Conservation (phyloP, 2,888 invertebrate species). For the Melikaiella ostensackeni region DNA sequence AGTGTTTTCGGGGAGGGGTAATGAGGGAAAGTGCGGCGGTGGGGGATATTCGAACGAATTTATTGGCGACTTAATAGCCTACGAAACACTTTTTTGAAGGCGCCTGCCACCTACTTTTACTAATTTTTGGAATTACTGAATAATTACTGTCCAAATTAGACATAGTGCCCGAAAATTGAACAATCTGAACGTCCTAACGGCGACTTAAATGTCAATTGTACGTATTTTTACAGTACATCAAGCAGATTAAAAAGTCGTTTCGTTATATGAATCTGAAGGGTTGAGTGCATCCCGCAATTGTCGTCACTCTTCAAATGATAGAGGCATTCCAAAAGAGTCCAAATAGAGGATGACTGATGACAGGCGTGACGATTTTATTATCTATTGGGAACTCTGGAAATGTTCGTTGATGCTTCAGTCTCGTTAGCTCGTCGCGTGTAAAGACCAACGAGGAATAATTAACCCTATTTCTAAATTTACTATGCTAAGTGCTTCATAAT, state of each 20-base stretch:
- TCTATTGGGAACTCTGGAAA: background rate
- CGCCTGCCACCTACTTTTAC: too few relatives aligned
- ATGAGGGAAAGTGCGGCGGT: too few relatives aligned
- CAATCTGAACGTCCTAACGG: too few relatives aligned
- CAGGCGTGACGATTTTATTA: slow-evolving; percentile 22
- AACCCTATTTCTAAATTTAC: slow-evolving; percentile 4
- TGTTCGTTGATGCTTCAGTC: slow-evolving; percentile 12
- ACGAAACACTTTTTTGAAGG: too few relatives aligned
- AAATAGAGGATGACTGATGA: slow-evolving; percentile 26
- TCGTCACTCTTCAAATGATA: slow-evolving; percentile 18
- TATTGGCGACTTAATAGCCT: too few relatives aligned
- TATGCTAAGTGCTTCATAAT: background rate
- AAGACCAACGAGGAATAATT: background rate
- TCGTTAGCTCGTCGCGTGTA: slow-evolving; percentile 12
- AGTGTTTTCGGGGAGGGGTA: too few relatives aligned
- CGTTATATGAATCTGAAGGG: background rate
- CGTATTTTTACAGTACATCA: slow-evolving; percentile 14
- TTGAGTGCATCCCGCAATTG: slow-evolving; percentile 10
- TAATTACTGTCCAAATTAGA: too few relatives aligned
- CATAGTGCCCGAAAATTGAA: too few relatives aligned
- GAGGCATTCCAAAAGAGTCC: slow-evolving; percentile 29
- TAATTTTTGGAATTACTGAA: too few relatives aligned
- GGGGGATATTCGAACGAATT: too few relatives aligned
- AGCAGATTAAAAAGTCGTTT: slow-evolving; percentile 20
- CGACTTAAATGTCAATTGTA: slow-evolving; percentile 14